Percentiles rank a stretch among this genome's conserved stretches.
These are phyloP conservation scores for Platerodrilus igneus DNA, from an alignment of 2,888 invertebrate species.

Conservation along the genomic window DNA sequence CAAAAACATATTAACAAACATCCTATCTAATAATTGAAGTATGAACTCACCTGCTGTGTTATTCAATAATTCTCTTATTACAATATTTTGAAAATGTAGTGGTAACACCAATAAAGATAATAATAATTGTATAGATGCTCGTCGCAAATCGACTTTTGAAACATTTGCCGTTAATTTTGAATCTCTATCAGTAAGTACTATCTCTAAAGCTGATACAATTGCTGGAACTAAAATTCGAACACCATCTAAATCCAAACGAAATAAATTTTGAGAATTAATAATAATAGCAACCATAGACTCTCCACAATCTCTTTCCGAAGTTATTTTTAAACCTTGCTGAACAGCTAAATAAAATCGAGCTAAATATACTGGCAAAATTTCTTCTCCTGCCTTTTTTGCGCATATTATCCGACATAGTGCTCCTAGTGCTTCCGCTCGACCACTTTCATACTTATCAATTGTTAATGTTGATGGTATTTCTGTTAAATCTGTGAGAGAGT, in stretches of 20 bases:
- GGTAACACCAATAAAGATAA: constrained; percentile 90
- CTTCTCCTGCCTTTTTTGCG: constrained; percentile 91
- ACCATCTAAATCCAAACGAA: constrained; percentile 87
- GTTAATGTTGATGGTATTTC: constrained; percentile 66
- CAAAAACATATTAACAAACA: not conserved
- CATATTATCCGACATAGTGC: constrained; percentile 94
- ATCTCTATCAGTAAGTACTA: constrained; percentile 84
- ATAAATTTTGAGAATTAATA: constrained; percentile 79
- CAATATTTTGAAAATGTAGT: constrained; percentile 78
- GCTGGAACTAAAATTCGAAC: constrained; percentile 87
- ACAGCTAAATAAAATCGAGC: constrained; percentile 91
- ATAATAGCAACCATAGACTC: constrained; percentile 85
- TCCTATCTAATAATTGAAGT: too few relatives aligned
- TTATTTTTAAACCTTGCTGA: constrained; percentile 69
- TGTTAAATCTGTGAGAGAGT: constrained; percentile 61
- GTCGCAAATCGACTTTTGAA: constrained; percentile 74
- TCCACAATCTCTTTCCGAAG: constrained; percentile 54
- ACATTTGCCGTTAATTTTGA: constrained; percentile 68
- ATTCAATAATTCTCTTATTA: constrained; percentile 67
- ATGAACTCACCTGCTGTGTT: constrained; percentile 43
- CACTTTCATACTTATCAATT: constrained; percentile 75
- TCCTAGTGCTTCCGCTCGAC: constrained; percentile 92
- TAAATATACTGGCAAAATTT: constrained; percentile 86
- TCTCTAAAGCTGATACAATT: constrained; percentile 84
- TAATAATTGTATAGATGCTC: constrained; percentile 87